These are phyloP conservation scores for Ptilodon capucinus DNA, from an alignment of 2,888 invertebrate genomes.

Conservation along the genomic window DNA sequence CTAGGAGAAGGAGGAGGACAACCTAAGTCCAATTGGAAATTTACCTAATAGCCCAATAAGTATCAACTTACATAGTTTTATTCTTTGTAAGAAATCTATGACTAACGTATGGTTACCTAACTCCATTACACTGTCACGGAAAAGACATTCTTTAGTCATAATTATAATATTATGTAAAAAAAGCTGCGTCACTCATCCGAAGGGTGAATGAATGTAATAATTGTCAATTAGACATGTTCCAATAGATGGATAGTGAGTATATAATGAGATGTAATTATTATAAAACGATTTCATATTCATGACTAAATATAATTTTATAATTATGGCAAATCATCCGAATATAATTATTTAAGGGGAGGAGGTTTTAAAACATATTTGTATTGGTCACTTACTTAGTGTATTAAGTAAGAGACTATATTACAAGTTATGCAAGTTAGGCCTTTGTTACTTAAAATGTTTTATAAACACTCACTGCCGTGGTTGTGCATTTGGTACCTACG, in stretches of 20 bases:
- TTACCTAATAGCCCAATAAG: no score
- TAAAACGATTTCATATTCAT: slow-evolving; percentile 15
- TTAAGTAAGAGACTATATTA: no score
- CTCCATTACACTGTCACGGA: background rate
- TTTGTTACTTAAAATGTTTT: no score
- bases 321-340: slow-evolving; percentile 14
- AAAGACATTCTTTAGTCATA: background rate
- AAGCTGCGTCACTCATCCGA: slow-evolving; percentile 6
- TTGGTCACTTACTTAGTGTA: no score
- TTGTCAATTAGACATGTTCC: slow-evolving; percentile 25
- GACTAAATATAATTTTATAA: slow-evolving; percentile 9
- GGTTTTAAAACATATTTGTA: background rate
- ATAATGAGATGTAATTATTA: slow-evolving; percentile 24
- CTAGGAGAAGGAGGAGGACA: no score
- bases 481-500: no score
- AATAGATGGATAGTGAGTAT: slow-evolving; percentile 4
- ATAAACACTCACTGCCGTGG: no score
- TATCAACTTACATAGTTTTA: no score
- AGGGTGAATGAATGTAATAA: slow-evolving; percentile 15
- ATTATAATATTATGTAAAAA: background rate
- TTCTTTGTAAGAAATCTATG: no score
- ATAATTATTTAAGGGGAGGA: slow-evolving; percentile 18
- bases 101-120: background rate
- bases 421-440: no score
- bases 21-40: no score